Conservation (phyloP, 2,888 invertebrate genomes). For the Caenorhabditis uteleia region DNA sequence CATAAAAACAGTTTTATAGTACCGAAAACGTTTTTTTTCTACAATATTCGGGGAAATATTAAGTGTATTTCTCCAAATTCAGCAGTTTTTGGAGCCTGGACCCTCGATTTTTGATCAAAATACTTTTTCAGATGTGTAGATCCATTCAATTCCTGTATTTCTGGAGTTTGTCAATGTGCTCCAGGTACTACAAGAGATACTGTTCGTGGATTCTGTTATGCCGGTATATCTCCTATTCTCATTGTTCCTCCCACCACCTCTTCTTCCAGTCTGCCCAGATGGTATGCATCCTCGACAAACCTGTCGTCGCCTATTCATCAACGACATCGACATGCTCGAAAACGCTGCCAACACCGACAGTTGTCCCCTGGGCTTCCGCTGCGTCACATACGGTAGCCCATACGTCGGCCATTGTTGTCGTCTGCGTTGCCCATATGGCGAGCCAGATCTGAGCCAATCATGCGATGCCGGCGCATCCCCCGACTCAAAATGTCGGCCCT, state of each 20-base stretch:
- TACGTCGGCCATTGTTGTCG: slow-evolving; percentile 69
- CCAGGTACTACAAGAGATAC: slow-evolving; percentile 65
- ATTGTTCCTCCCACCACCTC: no score
- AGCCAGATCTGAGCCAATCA: slow-evolving; percentile 68
- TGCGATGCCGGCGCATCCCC: slow-evolving; percentile 66
- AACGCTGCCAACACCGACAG: slow-evolving; percentile 64
- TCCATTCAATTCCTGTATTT: slow-evolving; percentile 65
- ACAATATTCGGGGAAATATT: no score
- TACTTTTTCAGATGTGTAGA: slow-evolving; percentile 58
- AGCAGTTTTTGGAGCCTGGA: no score
- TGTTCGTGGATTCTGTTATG: slow-evolving; percentile 62
- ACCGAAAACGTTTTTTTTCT: no score
- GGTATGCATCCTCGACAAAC: slow-evolving; percentile 66
- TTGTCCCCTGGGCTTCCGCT: slow-evolving; percentile 55
- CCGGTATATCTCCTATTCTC: no score
- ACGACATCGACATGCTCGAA: slow-evolving; percentile 68
- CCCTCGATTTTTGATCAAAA: no score
- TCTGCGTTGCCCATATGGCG: slow-evolving; percentile 69
- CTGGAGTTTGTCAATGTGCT: slow-evolving; percentile 66
- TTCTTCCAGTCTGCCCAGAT: slow-evolving; percentile 69
- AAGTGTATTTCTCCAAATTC: no score
- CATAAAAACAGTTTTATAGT: no score
- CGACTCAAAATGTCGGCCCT: slow-evolving; percentile 65
- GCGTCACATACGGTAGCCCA: slow-evolving; percentile 69
- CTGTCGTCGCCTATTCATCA: slow-evolving; percentile 68